Evolutionary conservation across 2,888 invertebrate species (phyloP).

Genomic region (Drosophila ochracea): DNA sequence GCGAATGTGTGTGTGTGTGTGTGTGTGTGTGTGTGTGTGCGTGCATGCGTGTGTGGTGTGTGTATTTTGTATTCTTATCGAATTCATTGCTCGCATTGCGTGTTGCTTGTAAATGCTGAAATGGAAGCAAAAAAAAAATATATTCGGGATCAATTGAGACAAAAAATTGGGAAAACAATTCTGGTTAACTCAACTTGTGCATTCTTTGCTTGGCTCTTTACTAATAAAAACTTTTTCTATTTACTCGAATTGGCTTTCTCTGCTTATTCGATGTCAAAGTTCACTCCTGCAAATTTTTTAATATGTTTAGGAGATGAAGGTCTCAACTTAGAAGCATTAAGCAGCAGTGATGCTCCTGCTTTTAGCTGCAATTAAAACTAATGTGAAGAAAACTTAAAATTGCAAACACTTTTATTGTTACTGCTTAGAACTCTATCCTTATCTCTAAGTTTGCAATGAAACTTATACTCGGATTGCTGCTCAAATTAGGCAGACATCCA

Average conservation of each 20-base stretch:
- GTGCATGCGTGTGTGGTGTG: constrained; percentile 4
- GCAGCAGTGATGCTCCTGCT: too few species aligned
- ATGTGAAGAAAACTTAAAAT: too few species aligned
- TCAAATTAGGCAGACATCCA: too few species aligned
- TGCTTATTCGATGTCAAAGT: neutral
- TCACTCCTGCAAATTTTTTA: neutral
- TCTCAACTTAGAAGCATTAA: neutral
- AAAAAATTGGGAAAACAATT: constrained; percentile 11
- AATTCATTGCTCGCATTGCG: constrained; percentile 12
- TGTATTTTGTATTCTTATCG: constrained; percentile 14
- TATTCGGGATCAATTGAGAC: neutral
- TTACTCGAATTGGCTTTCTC: neutral
- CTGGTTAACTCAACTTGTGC: neutral
- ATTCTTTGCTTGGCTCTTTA: neutral
- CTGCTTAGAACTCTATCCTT: too few species aligned
- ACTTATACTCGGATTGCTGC: too few species aligned
- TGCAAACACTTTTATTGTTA: too few species aligned
- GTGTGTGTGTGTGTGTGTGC: neutral
- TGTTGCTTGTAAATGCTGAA: neutral
- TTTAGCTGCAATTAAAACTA: too few species aligned
- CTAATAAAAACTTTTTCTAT: neutral
- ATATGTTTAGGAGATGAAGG: neutral
- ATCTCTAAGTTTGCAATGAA: too few species aligned
- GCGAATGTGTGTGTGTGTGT: neutral
- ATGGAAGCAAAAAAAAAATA: neutral